Conservation (phyloP, 2,888 invertebrate species). For the Polia nebulosa region DNA sequence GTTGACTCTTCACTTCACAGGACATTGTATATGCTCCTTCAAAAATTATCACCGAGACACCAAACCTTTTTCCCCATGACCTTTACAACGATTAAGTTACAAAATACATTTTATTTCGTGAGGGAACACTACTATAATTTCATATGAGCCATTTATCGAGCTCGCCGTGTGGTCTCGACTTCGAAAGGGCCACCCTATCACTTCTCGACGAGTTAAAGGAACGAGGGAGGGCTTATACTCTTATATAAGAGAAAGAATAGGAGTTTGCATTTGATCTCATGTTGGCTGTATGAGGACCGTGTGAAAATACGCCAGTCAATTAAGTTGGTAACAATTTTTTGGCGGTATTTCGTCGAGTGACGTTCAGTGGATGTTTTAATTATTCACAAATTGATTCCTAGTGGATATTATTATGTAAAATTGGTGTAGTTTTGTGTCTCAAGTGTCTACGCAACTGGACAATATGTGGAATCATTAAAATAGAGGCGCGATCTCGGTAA, state of each 20-base stretch:
- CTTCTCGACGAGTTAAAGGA: slow-evolving; percentile 18
- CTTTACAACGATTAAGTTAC: slow-evolving; percentile 56
- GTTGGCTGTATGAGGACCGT: neutral
- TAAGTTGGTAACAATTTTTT: neutral
- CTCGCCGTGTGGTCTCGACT: slow-evolving; percentile 47
- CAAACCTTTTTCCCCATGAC: slow-evolving; percentile 40
- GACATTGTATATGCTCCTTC: slow-evolving; percentile 19
- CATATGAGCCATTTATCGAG: slow-evolving; percentile 50
- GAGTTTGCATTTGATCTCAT: too few species aligned
- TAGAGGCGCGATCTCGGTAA: too few species aligned
- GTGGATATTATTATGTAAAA: too few species aligned
- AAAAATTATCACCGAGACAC: slow-evolving; percentile 24
- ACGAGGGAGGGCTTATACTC: neutral
- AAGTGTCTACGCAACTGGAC: too few species aligned
- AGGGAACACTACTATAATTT: slow-evolving; percentile 50
- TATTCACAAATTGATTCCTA: too few species aligned
- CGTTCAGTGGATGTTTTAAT: too few species aligned
- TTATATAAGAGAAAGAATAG: neutral
- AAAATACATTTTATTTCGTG: slow-evolving; percentile 49
- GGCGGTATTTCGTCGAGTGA: too few species aligned
- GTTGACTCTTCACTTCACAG: slow-evolving; percentile 1
- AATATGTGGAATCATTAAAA: too few species aligned
- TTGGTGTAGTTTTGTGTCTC: too few species aligned
- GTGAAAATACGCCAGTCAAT: neutral
- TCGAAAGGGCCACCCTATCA: slow-evolving; percentile 35